Base-by-base conservation (phyloP, 1,140 invertebrate genomes). In the Bombus balteatus region DNA sequence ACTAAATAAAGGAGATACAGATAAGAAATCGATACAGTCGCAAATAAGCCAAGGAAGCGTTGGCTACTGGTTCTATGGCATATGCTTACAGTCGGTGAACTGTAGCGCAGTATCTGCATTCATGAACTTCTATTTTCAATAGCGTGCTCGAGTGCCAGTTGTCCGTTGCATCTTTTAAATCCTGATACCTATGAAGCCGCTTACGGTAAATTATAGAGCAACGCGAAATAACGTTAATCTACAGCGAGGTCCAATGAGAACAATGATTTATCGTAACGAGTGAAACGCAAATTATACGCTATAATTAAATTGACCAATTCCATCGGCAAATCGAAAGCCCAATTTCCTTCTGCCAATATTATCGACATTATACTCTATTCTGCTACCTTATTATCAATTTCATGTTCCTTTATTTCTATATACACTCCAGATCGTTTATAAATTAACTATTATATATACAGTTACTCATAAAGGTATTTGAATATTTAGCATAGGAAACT, bases 61-160 rank as follows among this genome's bases (percentile, higher is more conserved):
- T 34, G 39, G 68, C 80, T 81, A 81, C 80, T 41, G 68, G 53
- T 62, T 62, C 70, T 32, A 74, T 43, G 37, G 80, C 13, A 34
- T 28, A 81, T 62, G 80, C 53, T 62, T 62, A 74, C 75, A 22
- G 12, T 15, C 37, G 71, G 28, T 8, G 47, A 81, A 53, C 70
- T 34, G 68, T 32, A 59, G 59, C 68, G 41, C 70, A 34, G 68
- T 43, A 82, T 62, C 80, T 75, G 53, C 71, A 82, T 82, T 82
- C 80, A 75, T 65, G 80, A 82, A 82, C 80, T 43, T 47, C 32
- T 59, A 47, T 62, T 82, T 73, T 82, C 71, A 82, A 82, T 82
- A 59, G 72, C 39, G n/a, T 75, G 57, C 80, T 47, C 53, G 71
- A 43, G 25, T 41, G 39, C 70, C 71, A 65, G 71, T 74, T 59